These are phyloP conservation scores for Drosophila bifasciata DNA, from an alignment of 1,140 invertebrate genomes.

Conservation along the genomic window DNA sequence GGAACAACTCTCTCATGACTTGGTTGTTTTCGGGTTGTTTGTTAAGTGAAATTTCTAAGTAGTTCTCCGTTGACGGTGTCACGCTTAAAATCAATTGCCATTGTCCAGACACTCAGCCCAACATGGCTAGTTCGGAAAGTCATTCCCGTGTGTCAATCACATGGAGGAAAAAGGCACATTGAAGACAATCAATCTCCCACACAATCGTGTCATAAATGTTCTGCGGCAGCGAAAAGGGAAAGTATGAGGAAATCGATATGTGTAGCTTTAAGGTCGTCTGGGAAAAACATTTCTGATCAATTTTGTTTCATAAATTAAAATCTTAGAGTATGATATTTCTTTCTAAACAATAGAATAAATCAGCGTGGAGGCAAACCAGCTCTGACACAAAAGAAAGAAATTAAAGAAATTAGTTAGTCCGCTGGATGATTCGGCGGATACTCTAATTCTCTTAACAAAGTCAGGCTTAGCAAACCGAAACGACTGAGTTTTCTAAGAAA, in stretches of 20 bases:
- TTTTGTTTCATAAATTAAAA: too few relatives aligned
- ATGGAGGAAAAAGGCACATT: slow-evolving; percentile 6
- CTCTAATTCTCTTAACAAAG: too few relatives aligned
- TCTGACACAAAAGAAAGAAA: too few relatives aligned
- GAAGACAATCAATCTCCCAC: slow-evolving; percentile 17
- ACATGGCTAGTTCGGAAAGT: slow-evolving; percentile 30
- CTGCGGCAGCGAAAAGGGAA: slow-evolving; percentile 32
- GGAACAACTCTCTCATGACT: slow-evolving; percentile 19
- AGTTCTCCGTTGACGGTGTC: slow-evolving; percentile 54
- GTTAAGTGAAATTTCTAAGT: slow-evolving; percentile 70
- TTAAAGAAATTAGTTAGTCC: too few relatives aligned
- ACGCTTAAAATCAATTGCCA: slow-evolving; percentile 69
- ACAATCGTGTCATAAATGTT: slow-evolving; percentile 51
- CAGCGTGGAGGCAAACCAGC: too few relatives aligned
- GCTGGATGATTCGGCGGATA: too few relatives aligned
- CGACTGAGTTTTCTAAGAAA: too few relatives aligned
- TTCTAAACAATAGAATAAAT: too few relatives aligned
- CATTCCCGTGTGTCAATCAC: slow-evolving; percentile 50
- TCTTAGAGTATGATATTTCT: too few relatives aligned
- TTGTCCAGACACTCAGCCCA: slow-evolving; percentile 49
- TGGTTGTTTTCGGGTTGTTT: slow-evolving; percentile 37
- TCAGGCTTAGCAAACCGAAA: too few relatives aligned
- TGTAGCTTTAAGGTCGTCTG: background rate
- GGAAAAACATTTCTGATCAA: background rate
- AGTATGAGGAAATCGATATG: slow-evolving; percentile 10